Percentiles rank a stretch among this genome's conserved stretches.
phyloP scores from a whole-genome alignment of 2,888 invertebrate genomes.

The Kuschelorhynchus macadamiae region DNA sequence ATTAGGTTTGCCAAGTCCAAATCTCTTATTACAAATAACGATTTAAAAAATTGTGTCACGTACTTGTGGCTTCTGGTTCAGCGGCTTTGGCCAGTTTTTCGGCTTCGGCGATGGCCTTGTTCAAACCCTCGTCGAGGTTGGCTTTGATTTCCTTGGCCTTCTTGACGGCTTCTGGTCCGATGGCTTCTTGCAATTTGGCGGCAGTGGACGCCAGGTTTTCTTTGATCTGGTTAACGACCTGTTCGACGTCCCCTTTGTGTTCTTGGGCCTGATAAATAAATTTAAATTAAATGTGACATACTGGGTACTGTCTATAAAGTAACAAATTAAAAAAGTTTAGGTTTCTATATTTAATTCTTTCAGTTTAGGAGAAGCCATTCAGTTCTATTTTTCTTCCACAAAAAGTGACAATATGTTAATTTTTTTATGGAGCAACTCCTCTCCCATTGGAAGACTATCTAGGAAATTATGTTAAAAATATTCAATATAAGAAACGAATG shows the following conservation, averaged over 20 bases:
- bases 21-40: background rate
- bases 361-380: too few species aligned
- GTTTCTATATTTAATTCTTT: too few species aligned
- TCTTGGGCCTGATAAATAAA: slow-evolving; percentile 55
- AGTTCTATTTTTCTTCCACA: too few species aligned
- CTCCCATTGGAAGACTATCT: too few species aligned
- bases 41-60: slow-evolving; percentile 46
- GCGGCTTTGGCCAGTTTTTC: slow-evolving; percentile 62
- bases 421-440: too few species aligned
- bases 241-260: slow-evolving; percentile 60
- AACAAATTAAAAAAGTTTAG: too few species aligned
- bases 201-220: slow-evolving; percentile 59
- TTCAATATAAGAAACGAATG: too few species aligned
- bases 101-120: slow-evolving; percentile 60
- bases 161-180: slow-evolving; percentile 62
- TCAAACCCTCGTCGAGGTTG: slow-evolving; percentile 61
- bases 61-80: slow-evolving; percentile 63
- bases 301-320: too few species aligned
- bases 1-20: too few species aligned
- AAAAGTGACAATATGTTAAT: too few species aligned
- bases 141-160: slow-evolving; percentile 62
- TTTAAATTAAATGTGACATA: too few species aligned
- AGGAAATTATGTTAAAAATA: too few species aligned
- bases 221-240: slow-evolving; percentile 60
- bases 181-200: slow-evolving; percentile 57